A percentile compares a stretch with the other conserved stretches of the same genome.
phyloP scores from a whole-genome alignment of 2,888 invertebrate genomes.

The Euproctis similis region DNA sequence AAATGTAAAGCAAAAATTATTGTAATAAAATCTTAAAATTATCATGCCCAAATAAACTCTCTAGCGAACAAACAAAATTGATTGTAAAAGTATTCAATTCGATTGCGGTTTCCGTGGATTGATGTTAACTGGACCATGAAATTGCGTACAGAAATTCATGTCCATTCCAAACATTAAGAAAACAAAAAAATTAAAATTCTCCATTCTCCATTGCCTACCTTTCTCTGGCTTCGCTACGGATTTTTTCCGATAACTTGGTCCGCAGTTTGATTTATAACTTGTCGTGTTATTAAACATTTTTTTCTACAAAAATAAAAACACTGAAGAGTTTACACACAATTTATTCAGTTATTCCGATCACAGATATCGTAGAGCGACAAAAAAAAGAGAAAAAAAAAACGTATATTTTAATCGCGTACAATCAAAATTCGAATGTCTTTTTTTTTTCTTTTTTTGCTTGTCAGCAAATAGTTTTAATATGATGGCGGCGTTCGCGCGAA shows the following conservation, averaged over 20 bases:
- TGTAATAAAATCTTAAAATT: conserved; percentile 10
- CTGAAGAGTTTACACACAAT: conserved; percentile 7
- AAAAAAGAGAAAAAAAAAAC: conserved; percentile 16
- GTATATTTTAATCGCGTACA: conserved; percentile 10
- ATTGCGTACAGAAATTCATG: conserved; percentile 23
- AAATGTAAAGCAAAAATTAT: no score
- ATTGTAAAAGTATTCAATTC: conserved; percentile 36
- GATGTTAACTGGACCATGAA: conserved; percentile 32
- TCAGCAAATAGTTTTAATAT: conserved; percentile 36
- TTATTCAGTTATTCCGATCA: conserved; percentile 19
- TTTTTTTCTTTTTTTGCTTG: no score
- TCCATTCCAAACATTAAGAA: conserved; percentile 15
- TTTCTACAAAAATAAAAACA: conserved; percentile 7
- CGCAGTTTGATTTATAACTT: conserved; percentile 34
- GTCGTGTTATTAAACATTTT: conserved; percentile 55
- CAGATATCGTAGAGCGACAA: conserved; percentile 21
- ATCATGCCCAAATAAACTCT: conserved; percentile 20
- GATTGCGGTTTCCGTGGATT: conserved; percentile 34
- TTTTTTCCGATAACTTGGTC: conserved; percentile 31
- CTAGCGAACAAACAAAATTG: conserved; percentile 27
- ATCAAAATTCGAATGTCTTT: no score
- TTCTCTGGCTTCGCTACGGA: conserved; percentile 26
- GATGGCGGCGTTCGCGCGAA: conserved; percentile 40
- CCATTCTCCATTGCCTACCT: no score
- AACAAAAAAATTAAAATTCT: no score